phyloP scores from a whole-genome alignment of 2,888 invertebrate genomes.

The Exephanes ischioxanthus region DNA sequence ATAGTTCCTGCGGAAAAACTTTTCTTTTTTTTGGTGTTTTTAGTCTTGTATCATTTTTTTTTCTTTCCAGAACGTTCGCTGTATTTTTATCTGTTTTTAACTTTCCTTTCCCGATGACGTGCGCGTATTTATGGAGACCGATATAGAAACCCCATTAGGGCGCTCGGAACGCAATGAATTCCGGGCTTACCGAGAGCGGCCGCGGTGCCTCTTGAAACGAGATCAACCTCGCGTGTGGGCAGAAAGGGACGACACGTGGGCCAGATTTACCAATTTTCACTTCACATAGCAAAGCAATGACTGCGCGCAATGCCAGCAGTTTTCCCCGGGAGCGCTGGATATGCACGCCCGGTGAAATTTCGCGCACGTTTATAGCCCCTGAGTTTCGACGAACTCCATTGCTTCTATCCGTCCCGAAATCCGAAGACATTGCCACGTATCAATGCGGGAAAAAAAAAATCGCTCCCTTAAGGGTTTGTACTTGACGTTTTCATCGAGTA shows the following conservation, averaged over 20 bases:
- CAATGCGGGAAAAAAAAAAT: background rate
- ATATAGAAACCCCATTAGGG: conserved; percentile 64
- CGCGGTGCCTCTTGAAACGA: conserved; percentile 50
- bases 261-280: conserved; percentile 46
- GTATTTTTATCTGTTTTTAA: conserved; percentile 4
- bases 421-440: too few species aligned
- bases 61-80: conserved; percentile 2
- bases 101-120: conserved; percentile 49
- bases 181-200: conserved; percentile 37
- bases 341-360: background rate
- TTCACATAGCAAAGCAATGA: background rate
- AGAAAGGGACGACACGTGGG: conserved; percentile 51
- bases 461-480: background rate
- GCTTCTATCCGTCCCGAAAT: too few species aligned
- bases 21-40: conserved; percentile 11
- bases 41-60: conserved; percentile 24
- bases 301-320: conserved; percentile 1
- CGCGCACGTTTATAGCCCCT: conserved; percentile 76
- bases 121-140: conserved; percentile 61
- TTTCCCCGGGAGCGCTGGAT: background rate
- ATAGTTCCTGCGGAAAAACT: background rate
- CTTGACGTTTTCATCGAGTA: too few species aligned
- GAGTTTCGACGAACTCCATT: conserved; percentile 69
- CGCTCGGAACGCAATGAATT: conserved; percentile 34
- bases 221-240: conserved; percentile 49